Evolutionary conservation across 2,888 invertebrate species (phyloP), one percentile per base, ranked within the genome.

Genomic region (Ophion slaviceki): DNA sequence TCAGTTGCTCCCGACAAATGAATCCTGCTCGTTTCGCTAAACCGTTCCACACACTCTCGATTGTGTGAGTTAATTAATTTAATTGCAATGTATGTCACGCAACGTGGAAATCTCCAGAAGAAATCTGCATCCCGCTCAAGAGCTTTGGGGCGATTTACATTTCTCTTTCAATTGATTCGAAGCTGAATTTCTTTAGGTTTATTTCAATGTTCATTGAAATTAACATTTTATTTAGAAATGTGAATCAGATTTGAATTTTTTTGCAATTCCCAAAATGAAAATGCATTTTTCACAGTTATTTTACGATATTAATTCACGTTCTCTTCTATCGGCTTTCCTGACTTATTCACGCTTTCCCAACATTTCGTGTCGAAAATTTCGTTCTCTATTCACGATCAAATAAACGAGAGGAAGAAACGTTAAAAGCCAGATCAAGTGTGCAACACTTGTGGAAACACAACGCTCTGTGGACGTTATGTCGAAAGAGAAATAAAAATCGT

Each of bases 11-110:
- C 24, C 62, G 45, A 62, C 75, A 67, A 66, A 61, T 32, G 47
- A 32, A 36, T 20, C 62, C 45, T 61, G 59, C 57, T 36, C 72
- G 76, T 66, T 76, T 80, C 80, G 84, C 79, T 84, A 84, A 84
- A 80, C 80, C 84, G 71, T 80, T 80, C 72, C 76, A 59, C 28
- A 28, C 20, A 53, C 59, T 59, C 59, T 68, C 62, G 28, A 24
- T 83, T 68, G 62, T 53, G 20, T 8, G 20, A n/a, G 75, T 64
- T 70, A 45, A 70, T 76, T 57, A 66, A 84, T 84, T 80, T 77
- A 32, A 80, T 80, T 84, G 66, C 62, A 57, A 40, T 24, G 47
- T 47, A 57, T 57, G 74, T 70, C 75, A 53, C 70, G 36, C 53
- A 40, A 77, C 47, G 84, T 57, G 80, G 24, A 53, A 74, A 80